These are phyloP conservation scores for Nysson spinosus DNA, from an alignment of 2,888 invertebrate species.

Conservation along the genomic window DNA sequence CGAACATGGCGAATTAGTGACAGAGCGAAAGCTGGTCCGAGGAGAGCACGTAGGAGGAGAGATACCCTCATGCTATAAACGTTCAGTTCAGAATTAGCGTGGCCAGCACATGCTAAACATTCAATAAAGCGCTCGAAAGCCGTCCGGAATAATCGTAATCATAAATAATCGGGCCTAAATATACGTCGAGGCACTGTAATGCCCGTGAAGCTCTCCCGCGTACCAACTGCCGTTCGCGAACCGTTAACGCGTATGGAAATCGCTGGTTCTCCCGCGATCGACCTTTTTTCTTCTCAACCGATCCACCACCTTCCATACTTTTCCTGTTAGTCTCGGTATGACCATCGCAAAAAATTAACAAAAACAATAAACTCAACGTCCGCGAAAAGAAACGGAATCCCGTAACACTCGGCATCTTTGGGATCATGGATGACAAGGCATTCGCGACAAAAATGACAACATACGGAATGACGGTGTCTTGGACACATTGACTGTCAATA, in stretches of 20 bases:
- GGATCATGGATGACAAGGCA: background rate
- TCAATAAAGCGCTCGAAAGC: constrained; percentile 73
- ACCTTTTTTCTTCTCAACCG: constrained; percentile 5
- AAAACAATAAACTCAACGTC: constrained; percentile 7
- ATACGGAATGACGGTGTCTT: background rate
- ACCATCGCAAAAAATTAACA: constrained; percentile 12
- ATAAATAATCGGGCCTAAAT: constrained; percentile 75
- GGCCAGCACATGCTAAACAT: constrained; percentile 72
- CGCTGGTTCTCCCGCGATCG: constrained; percentile 39
- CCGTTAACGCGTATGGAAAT: constrained; percentile 62
- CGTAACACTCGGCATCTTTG: background rate
- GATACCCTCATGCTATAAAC: constrained; percentile 59
- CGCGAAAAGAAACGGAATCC: background rate
- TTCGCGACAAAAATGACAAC: background rate
- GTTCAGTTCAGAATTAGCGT: constrained; percentile 72
- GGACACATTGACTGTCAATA: too few species aligned
- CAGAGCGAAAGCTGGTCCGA: constrained; percentile 55
- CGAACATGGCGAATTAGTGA: constrained; percentile 60
- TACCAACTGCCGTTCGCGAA: constrained; percentile 61
- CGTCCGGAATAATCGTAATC: constrained; percentile 75
- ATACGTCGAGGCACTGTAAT: constrained; percentile 66
- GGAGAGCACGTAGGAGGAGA: constrained; percentile 58
- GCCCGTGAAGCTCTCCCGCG: constrained; percentile 51
- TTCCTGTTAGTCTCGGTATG: constrained; percentile 22
- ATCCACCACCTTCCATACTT: constrained; percentile 23